phyloP scores from a whole-genome alignment of 2,113 vertebrate genomes.

The Stercorarius parasiticus region DNA sequence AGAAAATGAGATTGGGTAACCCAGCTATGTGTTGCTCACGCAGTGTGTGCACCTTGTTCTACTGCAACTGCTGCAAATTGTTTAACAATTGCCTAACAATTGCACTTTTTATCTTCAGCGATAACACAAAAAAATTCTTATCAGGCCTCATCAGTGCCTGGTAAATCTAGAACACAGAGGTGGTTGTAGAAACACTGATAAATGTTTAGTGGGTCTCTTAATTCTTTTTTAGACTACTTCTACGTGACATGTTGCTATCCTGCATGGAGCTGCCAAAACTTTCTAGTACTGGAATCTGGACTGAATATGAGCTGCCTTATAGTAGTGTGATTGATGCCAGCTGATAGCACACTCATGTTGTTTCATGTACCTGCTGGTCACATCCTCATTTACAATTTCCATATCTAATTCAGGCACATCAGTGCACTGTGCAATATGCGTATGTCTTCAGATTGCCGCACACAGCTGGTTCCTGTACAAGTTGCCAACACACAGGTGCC shows the following conservation, averaged over 20 bases:
- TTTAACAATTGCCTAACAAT: background rate
- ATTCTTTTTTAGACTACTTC: background rate
- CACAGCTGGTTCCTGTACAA: background rate
- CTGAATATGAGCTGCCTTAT: background rate
- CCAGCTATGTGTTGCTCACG: background rate
- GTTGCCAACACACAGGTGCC: background rate
- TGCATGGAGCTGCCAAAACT: background rate
- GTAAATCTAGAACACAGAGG: background rate
- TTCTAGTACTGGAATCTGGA: background rate
- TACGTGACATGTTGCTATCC: background rate
- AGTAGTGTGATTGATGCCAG: background rate
- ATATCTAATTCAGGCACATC: background rate
- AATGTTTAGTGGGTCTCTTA: background rate
- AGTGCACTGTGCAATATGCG: fast-evolving
- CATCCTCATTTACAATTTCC: background rate
- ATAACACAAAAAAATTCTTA: background rate
- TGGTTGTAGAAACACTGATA: background rate
- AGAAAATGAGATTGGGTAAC: background rate
- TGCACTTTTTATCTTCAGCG: background rate
- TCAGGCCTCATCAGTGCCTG: background rate
- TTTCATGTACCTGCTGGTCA: background rate
- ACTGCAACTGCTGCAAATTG: background rate
- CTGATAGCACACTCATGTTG: background rate
- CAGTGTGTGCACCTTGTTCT: background rate
- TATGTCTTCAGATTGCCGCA: background rate